Evolutionary conservation across 2,888 invertebrate species (phyloP), one percentile per base, ranked within the genome.

Genomic region (Cataglyphis albicans): DNA sequence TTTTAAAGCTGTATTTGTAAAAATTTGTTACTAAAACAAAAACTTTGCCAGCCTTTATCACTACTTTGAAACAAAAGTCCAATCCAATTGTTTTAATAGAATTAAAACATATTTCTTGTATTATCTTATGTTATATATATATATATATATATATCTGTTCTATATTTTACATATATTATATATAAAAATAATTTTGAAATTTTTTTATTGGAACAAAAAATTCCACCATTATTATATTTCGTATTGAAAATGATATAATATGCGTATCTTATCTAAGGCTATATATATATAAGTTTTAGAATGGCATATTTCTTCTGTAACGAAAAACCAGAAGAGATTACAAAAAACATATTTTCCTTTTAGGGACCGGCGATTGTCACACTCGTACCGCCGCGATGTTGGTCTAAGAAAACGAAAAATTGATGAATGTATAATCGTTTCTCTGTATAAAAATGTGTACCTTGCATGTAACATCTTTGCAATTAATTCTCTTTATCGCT

Each of bases 341-440:
- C 38, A 68, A 63, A 76, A 81, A 70, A 64, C 82, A 38, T 88
- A 29, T 84, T 82, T 89, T 86, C 90, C 91, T 94, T 93, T 89
- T 93, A 94, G 93, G 94, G 90, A 59, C 92, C 93, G 84, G 92
- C 91, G 84, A 91, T 94, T 90, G 92, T 93, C 87, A 93, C 94
- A 85, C 92, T 93, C 84, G 92, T 94, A 84, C 91, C 93, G 67
- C 93, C 93, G 83, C 93, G 93, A 90, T 88, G 91, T 91, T 93
- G 93, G 93, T 89, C 89, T 90, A 93, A 92, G 92, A 93, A 91
- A 93, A 80, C 87, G 89, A 93, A 91, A 93, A 89, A 89, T 89
- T 93, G 91, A 87, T 68, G 32, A 70, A 59, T 78, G 32, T 64
- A 38, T 59, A 70, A 63, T 10, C 12, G 29, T 55, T 52, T 67